phyloP scores from a whole-genome alignment of 2,113 vertebrate genomes.

The Struthidea cinerea region DNA sequence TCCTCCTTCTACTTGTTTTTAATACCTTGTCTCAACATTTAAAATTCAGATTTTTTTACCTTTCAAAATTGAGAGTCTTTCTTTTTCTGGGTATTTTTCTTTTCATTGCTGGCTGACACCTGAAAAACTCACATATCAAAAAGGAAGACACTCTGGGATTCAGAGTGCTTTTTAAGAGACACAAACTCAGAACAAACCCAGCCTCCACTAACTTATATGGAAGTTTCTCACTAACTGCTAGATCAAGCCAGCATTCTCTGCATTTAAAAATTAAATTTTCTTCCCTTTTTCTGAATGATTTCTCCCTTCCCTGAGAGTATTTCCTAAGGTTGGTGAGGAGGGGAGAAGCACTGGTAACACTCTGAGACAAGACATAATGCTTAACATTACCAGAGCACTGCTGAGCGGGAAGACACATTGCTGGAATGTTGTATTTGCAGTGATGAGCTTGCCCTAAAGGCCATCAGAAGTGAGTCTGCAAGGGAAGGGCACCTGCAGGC shows the following conservation, averaged over 20 bases:
- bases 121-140: not conserved
- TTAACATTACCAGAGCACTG: not conserved
- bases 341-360: not conserved
- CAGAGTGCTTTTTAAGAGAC: not conserved
- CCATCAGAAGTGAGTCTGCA: not conserved
- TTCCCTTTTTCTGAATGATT: not conserved
- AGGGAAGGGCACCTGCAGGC: not conserved
- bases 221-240: not conserved
- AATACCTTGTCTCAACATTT: not conserved
- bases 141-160: not conserved
- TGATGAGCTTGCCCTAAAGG: not conserved
- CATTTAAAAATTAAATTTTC: not conserved
- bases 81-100: not conserved
- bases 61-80: not conserved
- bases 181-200: not conserved
- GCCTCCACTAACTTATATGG: not conserved
- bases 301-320: not conserved
- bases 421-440: not conserved
- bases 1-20: not conserved
- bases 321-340: not conserved
- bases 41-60: not conserved
- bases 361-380: not conserved
- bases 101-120: not conserved
- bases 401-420: not conserved
- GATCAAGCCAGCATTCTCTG: not conserved